phyloP scores from a whole-genome alignment of 2,113 vertebrate species.

The Gorsachius goisagi region DNA sequence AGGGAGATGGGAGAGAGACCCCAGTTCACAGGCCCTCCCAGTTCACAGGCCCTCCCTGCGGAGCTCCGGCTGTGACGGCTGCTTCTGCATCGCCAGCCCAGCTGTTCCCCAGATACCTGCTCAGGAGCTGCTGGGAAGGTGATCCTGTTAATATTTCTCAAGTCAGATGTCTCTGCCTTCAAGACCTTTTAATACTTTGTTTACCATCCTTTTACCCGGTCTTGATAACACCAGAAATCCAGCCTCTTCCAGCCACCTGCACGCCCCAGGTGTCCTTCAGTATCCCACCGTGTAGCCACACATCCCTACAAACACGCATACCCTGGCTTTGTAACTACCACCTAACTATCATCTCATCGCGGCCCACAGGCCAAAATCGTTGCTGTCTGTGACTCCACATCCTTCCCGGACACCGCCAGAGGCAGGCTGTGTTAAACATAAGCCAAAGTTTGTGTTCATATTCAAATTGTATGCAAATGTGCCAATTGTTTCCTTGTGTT shows the following conservation, averaged over 20 bases:
- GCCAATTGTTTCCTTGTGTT: background rate
- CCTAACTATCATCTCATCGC: background rate
- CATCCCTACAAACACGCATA: background rate
- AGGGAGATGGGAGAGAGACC: background rate
- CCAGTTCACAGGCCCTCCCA: background rate
- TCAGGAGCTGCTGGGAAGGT: background rate
- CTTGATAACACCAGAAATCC: background rate
- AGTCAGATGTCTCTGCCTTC: background rate
- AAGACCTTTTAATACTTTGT: background rate
- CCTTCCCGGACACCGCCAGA: background rate
- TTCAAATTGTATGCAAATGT: conserved; percentile 14
- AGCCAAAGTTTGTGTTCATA: background rate
- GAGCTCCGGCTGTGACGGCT: background rate
- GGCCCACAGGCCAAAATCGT: background rate
- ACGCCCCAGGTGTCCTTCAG: background rate
- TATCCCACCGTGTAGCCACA: background rate
- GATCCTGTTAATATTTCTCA: background rate
- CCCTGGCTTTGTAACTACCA: background rate
- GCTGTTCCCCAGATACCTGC: background rate
- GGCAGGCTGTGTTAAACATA: background rate
- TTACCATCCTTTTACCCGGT: background rate
- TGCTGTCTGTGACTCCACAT: background rate
- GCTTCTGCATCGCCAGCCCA: background rate
- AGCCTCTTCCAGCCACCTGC: background rate
- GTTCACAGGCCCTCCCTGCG: background rate